Evolutionary conservation across 2,113 vertebrate genomes (phyloP).

Genomic region (Triplophysa rosa): DNA sequence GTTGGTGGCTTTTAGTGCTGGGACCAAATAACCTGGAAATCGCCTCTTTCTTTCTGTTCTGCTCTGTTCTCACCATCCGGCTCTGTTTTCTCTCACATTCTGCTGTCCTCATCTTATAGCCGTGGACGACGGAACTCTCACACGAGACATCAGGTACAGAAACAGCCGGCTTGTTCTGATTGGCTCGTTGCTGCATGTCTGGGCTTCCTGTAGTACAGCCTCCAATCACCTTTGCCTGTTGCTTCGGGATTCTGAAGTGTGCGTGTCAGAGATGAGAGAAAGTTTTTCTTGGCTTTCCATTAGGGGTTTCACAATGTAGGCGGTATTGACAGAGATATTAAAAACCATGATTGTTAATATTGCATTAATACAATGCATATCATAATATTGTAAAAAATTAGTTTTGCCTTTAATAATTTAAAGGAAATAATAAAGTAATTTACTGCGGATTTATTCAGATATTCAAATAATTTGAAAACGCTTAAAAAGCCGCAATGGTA

Average conservation of each 20-base stretch:
- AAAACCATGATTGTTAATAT: no score
- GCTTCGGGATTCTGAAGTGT: not conserved
- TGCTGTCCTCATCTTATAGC: conserved; percentile 82
- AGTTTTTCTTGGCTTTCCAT: conserved; percentile 5
- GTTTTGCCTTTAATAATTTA: no score
- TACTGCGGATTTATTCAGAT: no score
- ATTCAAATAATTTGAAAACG: no score
- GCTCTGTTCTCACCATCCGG: conserved; percentile 64
- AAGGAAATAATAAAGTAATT: no score
- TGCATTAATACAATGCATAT: no score
- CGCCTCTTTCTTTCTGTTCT: conserved; percentile 42
- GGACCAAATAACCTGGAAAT: conserved; percentile 41
- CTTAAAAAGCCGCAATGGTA: no score
- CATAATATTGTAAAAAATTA: no score
- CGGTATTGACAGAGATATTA: no score
- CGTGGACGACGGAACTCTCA: conserved; percentile 99
- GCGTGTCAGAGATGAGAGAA: conserved; percentile 8
- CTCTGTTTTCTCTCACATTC: conserved; percentile 71
- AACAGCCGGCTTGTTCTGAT: conserved; percentile 51
- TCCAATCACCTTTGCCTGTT: conserved; percentile 19
- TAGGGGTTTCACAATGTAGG: no score
- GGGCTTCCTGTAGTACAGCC: conserved; percentile 15
- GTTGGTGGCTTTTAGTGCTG: conserved; percentile 46
- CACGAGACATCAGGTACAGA: conserved; percentile 94
- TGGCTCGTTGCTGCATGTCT: conserved; percentile 55